Base-by-base conservation (phyloP, 2,797 vertebrate genomes). In the Darevskia nairensis region DNA sequence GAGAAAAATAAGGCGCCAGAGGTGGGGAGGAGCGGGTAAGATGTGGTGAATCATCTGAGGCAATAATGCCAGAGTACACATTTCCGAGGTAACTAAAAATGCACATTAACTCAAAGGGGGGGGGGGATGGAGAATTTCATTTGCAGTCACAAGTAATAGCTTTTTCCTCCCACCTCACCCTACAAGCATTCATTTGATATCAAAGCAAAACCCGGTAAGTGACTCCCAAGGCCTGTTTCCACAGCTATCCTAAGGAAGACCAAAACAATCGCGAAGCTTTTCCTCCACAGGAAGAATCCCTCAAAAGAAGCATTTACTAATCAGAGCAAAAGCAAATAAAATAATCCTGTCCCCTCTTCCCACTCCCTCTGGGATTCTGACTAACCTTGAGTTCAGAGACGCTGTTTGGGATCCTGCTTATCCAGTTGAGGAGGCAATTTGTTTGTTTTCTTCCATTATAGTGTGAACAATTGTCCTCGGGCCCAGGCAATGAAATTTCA, bases 401-500 rank as follows among this genome's bases (percentile, higher is more conserved):
- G 25, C n/a, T 89, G 61, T 68, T 59, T 59, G 69, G n/a, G 66
- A 50, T 82, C 72, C 84, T 89, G 84, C 83, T 89, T 82, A 89
- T 76, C 78, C 71, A 69, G 69, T n/a, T 86, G 88, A 86, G 61
- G 80, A 85, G 84, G 21, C 78, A 69, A 68, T 77, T 77, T 82
- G 83, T 80, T 89, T 85, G 71, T 66, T 86, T 89, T 55, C 79
- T 76, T 75, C 80, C 72, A 86, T 86, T 85, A 81, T 27, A 82
- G 69, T 59, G 84, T 41, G 71, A 82, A 75, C 84, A 81, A 81
- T 55, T 69, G 76, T 89, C 84, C 84, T 86, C 46, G 55, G 88
- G 78, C 71, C 61, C 44, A 82, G 44, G 84, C 78, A 85, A 89
- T 89, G 84, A 55, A 89, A 86, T 68, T 76, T 89, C 78, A 86